phyloP scores from a whole-genome alignment of 2,113 vertebrate species.

The Anolis sagrei region DNA sequence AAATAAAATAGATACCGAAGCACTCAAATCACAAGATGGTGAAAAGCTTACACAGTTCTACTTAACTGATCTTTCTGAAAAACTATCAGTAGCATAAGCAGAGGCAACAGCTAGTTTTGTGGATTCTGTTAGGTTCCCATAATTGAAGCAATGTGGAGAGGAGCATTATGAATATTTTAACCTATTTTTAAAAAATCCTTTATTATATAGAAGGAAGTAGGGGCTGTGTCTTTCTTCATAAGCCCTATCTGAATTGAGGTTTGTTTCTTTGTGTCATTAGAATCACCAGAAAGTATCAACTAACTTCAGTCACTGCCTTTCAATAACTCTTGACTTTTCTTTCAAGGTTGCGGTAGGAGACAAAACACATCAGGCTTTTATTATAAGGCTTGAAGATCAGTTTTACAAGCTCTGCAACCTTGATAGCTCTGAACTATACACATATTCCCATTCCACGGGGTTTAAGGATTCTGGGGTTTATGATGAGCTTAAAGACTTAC shows the following conservation, averaged over 20 bases:
- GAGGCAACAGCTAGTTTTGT: neutral
- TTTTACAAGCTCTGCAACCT: neutral
- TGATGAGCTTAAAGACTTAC: neutral
- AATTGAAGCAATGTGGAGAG: neutral
- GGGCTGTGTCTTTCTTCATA: neutral
- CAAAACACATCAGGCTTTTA: neutral
- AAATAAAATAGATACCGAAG: too few species aligned
- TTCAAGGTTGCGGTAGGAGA: neutral
- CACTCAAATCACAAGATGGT: too few species aligned
- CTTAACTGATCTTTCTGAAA: too few species aligned
- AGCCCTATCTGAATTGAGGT: neutral
- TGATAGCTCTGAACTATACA: neutral
- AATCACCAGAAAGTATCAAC: neutral
- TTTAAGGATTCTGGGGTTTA: neutral
- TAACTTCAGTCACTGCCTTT: neutral
- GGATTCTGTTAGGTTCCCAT: neutral
- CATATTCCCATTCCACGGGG: neutral
- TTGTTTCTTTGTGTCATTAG: neutral
- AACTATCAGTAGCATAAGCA: too few species aligned
- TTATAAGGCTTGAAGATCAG: conserved; percentile 1
- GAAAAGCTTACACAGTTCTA: too few species aligned
- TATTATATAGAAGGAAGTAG: neutral
- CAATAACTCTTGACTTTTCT: neutral
- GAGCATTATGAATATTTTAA: too few species aligned
- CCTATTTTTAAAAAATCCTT: neutral